These are phyloP conservation scores for Atlantisia rogersi DNA, from an alignment of 2,113 vertebrate species.

Conservation along the genomic window DNA sequence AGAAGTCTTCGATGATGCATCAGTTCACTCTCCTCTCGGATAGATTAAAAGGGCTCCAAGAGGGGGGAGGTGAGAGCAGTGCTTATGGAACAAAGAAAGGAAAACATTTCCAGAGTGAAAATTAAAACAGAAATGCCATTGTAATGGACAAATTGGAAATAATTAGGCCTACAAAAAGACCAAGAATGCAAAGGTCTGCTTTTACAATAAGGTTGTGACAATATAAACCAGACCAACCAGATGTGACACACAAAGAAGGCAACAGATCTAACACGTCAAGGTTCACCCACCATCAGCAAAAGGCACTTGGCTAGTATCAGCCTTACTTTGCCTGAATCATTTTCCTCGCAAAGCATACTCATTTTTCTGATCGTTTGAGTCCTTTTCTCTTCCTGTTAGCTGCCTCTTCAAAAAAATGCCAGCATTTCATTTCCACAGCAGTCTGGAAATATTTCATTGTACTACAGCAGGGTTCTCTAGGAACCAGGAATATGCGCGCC, in stretches of 20 bases:
- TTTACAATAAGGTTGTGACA: background rate
- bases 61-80: background rate
- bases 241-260: background rate
- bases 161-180: background rate
- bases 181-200: background rate
- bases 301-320: background rate
- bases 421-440: constrained; percentile 40
- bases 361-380: constrained; percentile 34
- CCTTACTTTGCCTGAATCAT: background rate
- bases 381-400: background rate
- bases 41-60: background rate
- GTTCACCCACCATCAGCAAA: background rate
- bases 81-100: background rate
- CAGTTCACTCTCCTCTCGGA: background rate
- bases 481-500: background rate
- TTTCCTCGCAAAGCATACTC: constrained; percentile 51
- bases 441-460: constrained; percentile 44
- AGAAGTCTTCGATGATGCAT: background rate
- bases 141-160: background rate
- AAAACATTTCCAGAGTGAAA: background rate
- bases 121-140: background rate
- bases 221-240: background rate
- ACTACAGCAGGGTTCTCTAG: constrained; percentile 32
- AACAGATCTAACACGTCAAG: background rate
- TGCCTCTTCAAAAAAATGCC: constrained; percentile 54